These are phyloP conservation scores for Pseudopodoces humilis DNA, from an alignment of 2,113 vertebrate species.

Conservation along the genomic window DNA sequence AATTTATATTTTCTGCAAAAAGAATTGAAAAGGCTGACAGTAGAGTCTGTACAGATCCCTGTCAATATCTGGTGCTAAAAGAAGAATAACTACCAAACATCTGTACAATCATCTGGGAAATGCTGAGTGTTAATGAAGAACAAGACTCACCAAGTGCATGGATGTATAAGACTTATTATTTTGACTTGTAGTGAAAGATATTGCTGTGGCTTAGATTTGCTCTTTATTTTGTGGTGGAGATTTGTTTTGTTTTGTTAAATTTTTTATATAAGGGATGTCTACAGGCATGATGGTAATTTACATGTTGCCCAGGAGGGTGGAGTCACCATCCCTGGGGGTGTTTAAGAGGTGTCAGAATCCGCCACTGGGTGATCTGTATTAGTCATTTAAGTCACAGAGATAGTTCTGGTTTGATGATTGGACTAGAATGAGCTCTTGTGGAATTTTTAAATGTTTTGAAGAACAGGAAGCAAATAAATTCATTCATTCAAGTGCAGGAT, in stretches of 20 bases:
- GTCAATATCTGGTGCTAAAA: not conserved
- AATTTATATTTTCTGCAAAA: not conserved
- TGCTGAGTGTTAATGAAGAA: not conserved
- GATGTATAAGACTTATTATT: not conserved
- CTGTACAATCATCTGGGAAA: not conserved
- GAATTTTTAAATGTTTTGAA: not conserved
- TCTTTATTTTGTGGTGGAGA: not conserved
- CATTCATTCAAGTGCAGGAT: not conserved
- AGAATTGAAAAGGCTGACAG: not conserved
- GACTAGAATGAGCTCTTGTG: not conserved
- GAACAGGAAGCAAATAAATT: not conserved
- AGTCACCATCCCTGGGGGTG: not conserved
- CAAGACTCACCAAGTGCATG: not conserved
- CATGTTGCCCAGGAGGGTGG: not conserved
- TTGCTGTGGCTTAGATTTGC: not conserved
- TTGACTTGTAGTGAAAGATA: not conserved
- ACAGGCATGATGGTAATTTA: not conserved
- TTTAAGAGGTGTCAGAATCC: not conserved
- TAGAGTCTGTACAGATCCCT: not conserved
- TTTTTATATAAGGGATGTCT: not conserved
- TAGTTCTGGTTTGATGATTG: not conserved
- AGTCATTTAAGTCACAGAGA: not conserved
- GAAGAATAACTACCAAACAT: not conserved
- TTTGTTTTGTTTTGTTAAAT: not conserved
- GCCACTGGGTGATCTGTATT: not conserved